Base-by-base conservation (phyloP, 2,888 invertebrate species). In the Trachelus stipa region DNA sequence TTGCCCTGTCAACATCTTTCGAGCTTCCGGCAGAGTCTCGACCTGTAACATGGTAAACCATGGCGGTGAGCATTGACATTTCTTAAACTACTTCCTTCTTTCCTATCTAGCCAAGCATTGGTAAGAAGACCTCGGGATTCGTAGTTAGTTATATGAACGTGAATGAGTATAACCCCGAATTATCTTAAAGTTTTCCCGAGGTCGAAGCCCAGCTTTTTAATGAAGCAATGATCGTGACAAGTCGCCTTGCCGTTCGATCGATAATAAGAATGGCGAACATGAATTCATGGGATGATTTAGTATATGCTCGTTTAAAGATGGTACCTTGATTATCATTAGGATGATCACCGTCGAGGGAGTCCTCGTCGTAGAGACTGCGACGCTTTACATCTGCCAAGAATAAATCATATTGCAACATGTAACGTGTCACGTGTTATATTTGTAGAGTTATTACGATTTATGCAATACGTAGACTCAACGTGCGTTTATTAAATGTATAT, bases 301-400 rank as follows among this genome's bases (percentile, higher is more conserved):
- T 56, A 56, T 23, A 56, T 23, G 56, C 23, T 23, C 56, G 15
- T 56, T 56, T 6, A 23, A 56, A 23, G 56, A 56, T 56, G 31
- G 86, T 91, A 91, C 91, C 91, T 91, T 90, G 90, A 84, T 88
- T 87, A 83, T 90, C 91, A 86, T 86, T 85, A 82, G 88, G 88
- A 85, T 88, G 88, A 86, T 90, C 91, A 82, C 90, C 91, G 82
- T 91, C 90, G 84, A 91, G 90, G 84, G 91, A 91, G 86, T 91
- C 91, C 86, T 89, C 91, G 81, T 90, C 90, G 88, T 90, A 91
- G 86, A 90, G 86, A 81, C 84, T 84, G 84, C 90, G 91, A 85
- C 90, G 91, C 88, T 89, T 91, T 86, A 89, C 87, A 91, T 91
- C 91, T 91, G 90, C 84, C 86, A 86, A 89, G 84, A 90, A 90